A percentile compares a stretch with the other conserved stretches of the same genome.
Evolutionary conservation across 2,888 invertebrate genomes (phyloP).

Genomic region (Onthophagus sagittarius): DNA sequence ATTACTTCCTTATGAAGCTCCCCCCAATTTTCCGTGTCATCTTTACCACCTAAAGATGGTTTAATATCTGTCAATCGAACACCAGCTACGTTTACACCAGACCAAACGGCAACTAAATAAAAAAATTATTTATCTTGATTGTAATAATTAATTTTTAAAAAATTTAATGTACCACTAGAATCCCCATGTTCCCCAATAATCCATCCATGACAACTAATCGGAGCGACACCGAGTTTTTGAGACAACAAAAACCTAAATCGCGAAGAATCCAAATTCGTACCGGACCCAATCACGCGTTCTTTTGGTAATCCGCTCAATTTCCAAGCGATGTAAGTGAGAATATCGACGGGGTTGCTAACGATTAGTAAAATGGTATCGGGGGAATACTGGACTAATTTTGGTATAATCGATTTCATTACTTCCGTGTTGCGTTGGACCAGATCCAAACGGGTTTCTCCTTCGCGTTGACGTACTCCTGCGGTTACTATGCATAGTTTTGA

Average conservation of each 20-base stretch:
- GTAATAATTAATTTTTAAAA: background rate
- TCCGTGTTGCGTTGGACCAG: constrained; percentile 89
- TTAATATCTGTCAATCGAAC: constrained; percentile 76
- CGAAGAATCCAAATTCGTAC: constrained; percentile 90
- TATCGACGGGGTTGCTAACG: constrained; percentile 91
- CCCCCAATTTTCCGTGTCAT: constrained; percentile 76
- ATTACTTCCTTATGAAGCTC: constrained; percentile 79
- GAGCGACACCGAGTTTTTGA: constrained; percentile 74
- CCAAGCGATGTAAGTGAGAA: constrained; percentile 93
- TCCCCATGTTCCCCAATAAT: constrained; percentile 95
- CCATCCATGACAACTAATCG: constrained; percentile 86
- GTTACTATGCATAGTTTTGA: constrained; percentile 86
- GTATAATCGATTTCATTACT: constrained; percentile 82
- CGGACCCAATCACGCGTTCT: constrained; percentile 83
- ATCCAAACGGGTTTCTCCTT: constrained; percentile 82
- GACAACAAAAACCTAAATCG: constrained; percentile 86
- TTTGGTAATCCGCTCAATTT: constrained; percentile 86
- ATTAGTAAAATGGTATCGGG: constrained; percentile 82
- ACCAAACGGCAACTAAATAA: constrained; percentile 81
- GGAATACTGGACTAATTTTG: constrained; percentile 75
- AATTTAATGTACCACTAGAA: constrained; percentile 40
- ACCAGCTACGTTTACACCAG: constrained; percentile 88
- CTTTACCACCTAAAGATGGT: constrained; percentile 65
- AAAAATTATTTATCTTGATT: background rate
- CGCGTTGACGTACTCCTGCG: constrained; percentile 86